Evolutionary conservation across 2,113 vertebrate genomes (phyloP).

Genomic region (Bucco capensis): DNA sequence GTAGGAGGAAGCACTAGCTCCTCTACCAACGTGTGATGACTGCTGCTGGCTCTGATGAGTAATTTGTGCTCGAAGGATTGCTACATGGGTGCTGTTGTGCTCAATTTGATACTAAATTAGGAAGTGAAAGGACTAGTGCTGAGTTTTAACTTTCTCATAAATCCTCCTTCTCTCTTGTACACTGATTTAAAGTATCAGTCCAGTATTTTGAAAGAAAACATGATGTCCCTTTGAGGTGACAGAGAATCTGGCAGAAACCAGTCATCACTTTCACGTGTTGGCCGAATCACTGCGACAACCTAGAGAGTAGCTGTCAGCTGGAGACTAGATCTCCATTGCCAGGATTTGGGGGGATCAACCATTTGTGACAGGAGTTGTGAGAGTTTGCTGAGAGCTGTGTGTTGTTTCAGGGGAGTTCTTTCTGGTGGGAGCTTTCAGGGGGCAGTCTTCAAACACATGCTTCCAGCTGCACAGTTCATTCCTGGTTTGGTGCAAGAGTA

Average conservation of each 20-base stretch:
- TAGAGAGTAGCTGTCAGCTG: background rate
- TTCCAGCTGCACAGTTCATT: background rate
- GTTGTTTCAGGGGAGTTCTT: background rate
- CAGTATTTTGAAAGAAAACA: background rate
- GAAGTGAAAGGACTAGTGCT: background rate
- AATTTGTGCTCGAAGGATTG: background rate
- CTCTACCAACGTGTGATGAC: background rate
- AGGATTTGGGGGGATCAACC: background rate
- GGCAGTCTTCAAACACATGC: background rate
- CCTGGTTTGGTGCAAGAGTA: background rate
- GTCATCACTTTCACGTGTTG: background rate
- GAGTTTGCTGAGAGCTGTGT: background rate
- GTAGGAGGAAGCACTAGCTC: background rate
- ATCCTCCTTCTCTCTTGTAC: background rate
- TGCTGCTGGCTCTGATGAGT: background rate
- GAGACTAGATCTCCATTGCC: background rate
- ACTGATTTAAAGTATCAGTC: background rate
- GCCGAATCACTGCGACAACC: background rate
- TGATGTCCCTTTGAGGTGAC: background rate
- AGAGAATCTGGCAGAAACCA: background rate
- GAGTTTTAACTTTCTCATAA: background rate
- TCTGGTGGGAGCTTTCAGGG: background rate
- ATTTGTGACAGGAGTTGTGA: background rate
- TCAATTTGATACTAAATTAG: background rate
- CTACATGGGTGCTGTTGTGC: background rate